These are phyloP conservation scores for Lamprotornis superbus DNA, from an alignment of 2,113 vertebrate species.

Conservation along the genomic window DNA sequence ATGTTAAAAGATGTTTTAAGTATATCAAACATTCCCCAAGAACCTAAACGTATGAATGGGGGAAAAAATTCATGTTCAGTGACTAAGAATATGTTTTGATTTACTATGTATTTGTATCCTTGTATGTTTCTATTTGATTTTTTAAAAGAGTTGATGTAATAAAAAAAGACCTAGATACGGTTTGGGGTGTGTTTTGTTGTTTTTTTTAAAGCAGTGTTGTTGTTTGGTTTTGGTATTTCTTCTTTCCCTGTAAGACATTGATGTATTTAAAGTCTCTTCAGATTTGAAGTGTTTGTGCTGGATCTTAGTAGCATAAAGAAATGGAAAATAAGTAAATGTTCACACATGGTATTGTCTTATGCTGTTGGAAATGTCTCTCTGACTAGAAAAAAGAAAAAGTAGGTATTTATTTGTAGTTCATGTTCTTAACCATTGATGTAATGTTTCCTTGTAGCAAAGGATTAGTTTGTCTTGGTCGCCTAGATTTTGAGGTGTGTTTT, in stretches of 20 bases:
- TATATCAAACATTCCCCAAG: fast-evolving
- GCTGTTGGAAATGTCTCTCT: neutral
- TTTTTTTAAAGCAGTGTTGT: neutral
- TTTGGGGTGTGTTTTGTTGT: fast-evolving
- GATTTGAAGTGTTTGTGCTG: neutral
- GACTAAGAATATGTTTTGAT: neutral
- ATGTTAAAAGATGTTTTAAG: neutral
- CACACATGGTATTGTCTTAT: neutral
- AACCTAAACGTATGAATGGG: neutral
- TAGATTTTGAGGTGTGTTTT: neutral
- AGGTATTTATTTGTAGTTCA: neutral
- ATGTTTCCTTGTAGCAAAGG: neutral
- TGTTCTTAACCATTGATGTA: neutral
- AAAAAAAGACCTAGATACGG: neutral
- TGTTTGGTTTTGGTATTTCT: neutral
- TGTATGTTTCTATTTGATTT: neutral
- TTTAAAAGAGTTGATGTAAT: neutral
- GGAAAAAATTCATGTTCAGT: neutral
- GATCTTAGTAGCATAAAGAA: neutral
- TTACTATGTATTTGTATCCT: neutral
- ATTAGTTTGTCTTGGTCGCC: neutral
- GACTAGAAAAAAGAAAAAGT: neutral
- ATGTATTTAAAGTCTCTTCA: neutral
- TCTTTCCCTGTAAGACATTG: neutral
- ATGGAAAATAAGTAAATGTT: neutral